Base-by-base conservation (phyloP, 2,888 invertebrate species). In the Thecophora atra region DNA sequence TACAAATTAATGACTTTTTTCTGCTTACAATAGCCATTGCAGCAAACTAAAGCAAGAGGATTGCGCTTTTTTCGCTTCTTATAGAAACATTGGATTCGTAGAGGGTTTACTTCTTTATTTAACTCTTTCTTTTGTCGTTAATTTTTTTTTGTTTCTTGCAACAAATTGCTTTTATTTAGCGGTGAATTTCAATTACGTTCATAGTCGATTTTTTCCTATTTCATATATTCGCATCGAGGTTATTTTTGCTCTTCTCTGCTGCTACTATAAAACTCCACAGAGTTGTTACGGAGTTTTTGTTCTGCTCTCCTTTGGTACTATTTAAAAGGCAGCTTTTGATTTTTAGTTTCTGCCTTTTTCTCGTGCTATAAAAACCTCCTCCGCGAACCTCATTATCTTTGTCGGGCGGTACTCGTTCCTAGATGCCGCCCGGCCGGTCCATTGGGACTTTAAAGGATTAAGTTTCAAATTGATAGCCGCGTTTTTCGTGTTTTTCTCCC, bases 181-280 rank as follows among this genome's bases (percentile, higher is more conserved):
- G 80, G 78, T 79, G 81, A 80, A 80, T 81, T 80, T 81, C 81
- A 80, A 80, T 81, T 81, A 81, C 28, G 30, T 67, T 54, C 21
- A 63, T 37, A 56, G 67, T 56, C 37, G 13, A 56, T 76, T 76
- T 71, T 72, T 73, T 70, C 51, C 11, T 60, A 30, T 58, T 51
- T 56, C 21, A 21, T 54, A 54, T 71, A 54, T 71, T 42, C 47
- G n/a, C 44, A 63, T 63, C 2, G 15, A 56, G 17, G 64, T 64
- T 42, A 54, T 65, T 63, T 56, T 19, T 54, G 7, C 21, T 2
- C 17, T 63, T 6, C 17, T 56, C n/a, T 8, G 51, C 51, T 30
- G 7, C 19, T 63, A 51, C 30, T 37, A 37, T 37, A 37, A 37
- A 37, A 37, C 6, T 51, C 24, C 19, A 13, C 21, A 17, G 17